These are phyloP conservation scores for Pollenia amentaria DNA, from an alignment of 2,888 invertebrate species.

Conservation along the genomic window DNA sequence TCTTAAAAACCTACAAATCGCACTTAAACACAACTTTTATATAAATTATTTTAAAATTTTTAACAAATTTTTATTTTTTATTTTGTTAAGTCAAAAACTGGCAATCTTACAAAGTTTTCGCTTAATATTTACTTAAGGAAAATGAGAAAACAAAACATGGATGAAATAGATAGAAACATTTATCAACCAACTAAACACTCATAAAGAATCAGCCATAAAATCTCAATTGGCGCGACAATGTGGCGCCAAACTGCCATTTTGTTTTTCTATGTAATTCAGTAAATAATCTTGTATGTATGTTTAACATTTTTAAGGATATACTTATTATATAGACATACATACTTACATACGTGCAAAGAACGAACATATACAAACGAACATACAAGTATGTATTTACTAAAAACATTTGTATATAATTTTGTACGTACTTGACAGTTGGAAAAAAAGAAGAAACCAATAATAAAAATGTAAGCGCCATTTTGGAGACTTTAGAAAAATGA, in stretches of 20 bases:
- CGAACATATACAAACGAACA: not conserved
- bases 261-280: conserved; percentile 76
- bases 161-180: conserved; percentile 73
- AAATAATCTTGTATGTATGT: conserved; percentile 73
- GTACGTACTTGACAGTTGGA: conserved; percentile 73
- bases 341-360: not conserved
- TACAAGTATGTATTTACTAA: not conserved
- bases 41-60: conserved; percentile 2
- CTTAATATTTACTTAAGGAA: conserved; percentile 31
- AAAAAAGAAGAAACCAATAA: conserved; percentile 46
- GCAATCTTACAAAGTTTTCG: conserved; percentile 40
- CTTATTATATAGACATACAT: conserved; percentile 23
- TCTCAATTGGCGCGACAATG: conserved; percentile 84
- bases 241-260: conserved; percentile 84
- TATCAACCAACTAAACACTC: conserved; percentile 66
- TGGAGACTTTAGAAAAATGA: conserved; percentile 68
- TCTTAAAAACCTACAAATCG: too few relatives aligned
- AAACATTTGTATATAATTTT: conserved; percentile 10
- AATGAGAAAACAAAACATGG: conserved; percentile 36
- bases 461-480: conserved; percentile 71
- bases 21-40: not conserved
- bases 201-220: conserved; percentile 79
- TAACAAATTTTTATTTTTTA: conserved; percentile 2
- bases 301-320: conserved; percentile 57
- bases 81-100: conserved; percentile 32